Evolutionary conservation across 2,888 invertebrate species (phyloP).

Genomic region (Auanema freiburgensis): DNA sequence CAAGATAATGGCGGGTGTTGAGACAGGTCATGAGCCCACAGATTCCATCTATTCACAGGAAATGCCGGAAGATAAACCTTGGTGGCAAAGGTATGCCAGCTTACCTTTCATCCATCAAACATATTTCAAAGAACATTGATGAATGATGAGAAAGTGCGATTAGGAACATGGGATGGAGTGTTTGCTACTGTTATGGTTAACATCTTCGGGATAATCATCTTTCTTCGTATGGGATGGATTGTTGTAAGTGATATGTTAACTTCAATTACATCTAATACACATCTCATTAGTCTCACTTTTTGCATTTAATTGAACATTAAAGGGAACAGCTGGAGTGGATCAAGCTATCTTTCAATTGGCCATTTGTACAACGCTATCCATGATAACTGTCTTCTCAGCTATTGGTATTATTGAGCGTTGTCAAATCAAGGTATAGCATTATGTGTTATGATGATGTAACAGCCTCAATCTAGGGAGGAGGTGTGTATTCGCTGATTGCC

Average conservation of each 20-base stretch:
- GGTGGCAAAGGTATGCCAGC: slow-evolving; percentile 55
- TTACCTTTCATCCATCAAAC: neutral
- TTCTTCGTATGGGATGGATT: slow-evolving; percentile 94
- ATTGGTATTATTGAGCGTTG: slow-evolving; percentile 86
- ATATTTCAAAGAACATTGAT: slow-evolving; percentile 76
- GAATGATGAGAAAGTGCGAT: slow-evolving; percentile 89
- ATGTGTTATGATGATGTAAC: neutral
- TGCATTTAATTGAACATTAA: slow-evolving; percentile 4
- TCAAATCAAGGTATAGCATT: slow-evolving; percentile 29
- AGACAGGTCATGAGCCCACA: slow-evolving; percentile 36
- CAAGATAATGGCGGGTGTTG: neutral
- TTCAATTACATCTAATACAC: neutral
- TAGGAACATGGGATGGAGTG: slow-evolving; percentile 97
- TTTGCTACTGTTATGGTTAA: slow-evolving; percentile 96
- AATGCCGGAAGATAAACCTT: slow-evolving; percentile 35
- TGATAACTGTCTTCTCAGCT: slow-evolving; percentile 89
- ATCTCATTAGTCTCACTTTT: slow-evolving; percentile 17
- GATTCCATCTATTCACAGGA: slow-evolving; percentile 59
- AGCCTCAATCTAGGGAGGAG: slow-evolving; percentile 77
- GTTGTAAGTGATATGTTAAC: slow-evolving; percentile 72
- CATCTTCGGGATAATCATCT: slow-evolving; percentile 95
- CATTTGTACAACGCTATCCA: slow-evolving; percentile 78
- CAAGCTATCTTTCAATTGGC: slow-evolving; percentile 67
- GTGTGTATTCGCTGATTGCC: slow-evolving; percentile 90
- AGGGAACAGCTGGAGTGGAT: slow-evolving; percentile 70